Base-by-base conservation (phyloP, 53 echinoderm and acorn worm genomes). In the Crossaster papposus region DNA sequence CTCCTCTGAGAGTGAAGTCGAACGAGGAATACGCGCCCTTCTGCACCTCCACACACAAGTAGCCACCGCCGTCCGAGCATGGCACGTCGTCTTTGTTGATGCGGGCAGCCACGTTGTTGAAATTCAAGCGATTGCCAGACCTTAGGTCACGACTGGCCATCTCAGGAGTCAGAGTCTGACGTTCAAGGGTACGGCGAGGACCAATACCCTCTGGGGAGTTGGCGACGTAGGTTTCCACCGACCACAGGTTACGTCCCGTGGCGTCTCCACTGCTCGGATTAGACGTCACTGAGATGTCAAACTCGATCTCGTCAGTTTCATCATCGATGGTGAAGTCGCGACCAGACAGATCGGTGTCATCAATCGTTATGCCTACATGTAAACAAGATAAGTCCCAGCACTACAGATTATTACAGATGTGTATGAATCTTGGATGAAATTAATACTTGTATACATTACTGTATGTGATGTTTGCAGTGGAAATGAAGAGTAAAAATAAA, bases 161-260 rank as follows among this genome's bases (percentile, higher is more conserved):
- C 24, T 88, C 75, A 7, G 89, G 88, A 15, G 90, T 91, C 51
- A 96, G 89, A 53, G 90, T 85, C 82, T 96, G 96, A 13, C 73
- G 52, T 51, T 93, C 91, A 8, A 96, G 92, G 82, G 88, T 83
- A 29, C 84, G 64, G n/a, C 93, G 89, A 13, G 92, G 90, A 14
- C 96, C 96, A 36, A 15, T 26, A 2, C 96, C 96, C 10, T 90
- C 81, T 22, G 64, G 36, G 83, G 72, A 65, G 78, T 83, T 82
- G 53, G 94, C 55, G 52, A 92, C 55, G 91, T 93, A 96, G 8
- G 94, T 90, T 44, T 91, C 91, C 65, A 96, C 65, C n/a, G 92
- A 90, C 96, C 96, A 96, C 15, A 96, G 85, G 79, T 92, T 93
- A 62, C 82, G 65, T 29, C 96, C 96, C 9, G 70, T 72, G 14